Conservation (phyloP, 2,113 vertebrate species). For the Dasyurus viverrinus region DNA sequence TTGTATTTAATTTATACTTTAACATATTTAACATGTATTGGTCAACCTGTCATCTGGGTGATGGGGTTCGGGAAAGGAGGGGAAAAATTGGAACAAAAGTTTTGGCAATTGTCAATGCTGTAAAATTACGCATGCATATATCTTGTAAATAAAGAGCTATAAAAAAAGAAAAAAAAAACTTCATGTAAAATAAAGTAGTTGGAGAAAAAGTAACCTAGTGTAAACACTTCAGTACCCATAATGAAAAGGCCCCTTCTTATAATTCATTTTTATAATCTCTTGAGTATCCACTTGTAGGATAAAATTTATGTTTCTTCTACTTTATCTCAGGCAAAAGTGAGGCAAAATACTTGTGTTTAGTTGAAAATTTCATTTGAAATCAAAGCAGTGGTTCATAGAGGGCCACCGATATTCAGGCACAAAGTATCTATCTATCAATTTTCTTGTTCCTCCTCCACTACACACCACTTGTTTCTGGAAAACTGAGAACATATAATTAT, state of each 20-base stretch:
- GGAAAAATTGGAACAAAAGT: too few relatives aligned
- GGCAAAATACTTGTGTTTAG: not conserved
- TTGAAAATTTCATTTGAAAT: not conserved
- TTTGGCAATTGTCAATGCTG: too few relatives aligned
- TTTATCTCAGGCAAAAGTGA: not conserved
- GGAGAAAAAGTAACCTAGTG: not conserved
- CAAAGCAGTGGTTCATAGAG: not conserved
- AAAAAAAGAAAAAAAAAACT: not conserved
- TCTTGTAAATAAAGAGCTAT: too few relatives aligned
- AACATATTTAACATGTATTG: too few relatives aligned
- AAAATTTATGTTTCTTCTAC: not conserved
- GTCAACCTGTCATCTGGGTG: too few relatives aligned
- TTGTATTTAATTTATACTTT: too few relatives aligned
- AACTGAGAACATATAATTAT: slow-evolving; percentile 30
- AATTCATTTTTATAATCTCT: not conserved
- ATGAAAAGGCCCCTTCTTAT: not conserved
- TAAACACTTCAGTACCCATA: not conserved
- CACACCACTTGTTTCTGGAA: not conserved
- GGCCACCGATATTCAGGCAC: not conserved
- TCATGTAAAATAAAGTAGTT: not conserved
- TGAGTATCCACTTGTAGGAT: not conserved
- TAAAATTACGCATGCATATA: too few relatives aligned
- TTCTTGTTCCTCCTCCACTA: not conserved
- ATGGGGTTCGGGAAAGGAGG: too few relatives aligned
- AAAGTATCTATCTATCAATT: not conserved